phyloP scores from a whole-genome alignment of 2,888 invertebrate genomes.

The Ceramica pisi region DNA sequence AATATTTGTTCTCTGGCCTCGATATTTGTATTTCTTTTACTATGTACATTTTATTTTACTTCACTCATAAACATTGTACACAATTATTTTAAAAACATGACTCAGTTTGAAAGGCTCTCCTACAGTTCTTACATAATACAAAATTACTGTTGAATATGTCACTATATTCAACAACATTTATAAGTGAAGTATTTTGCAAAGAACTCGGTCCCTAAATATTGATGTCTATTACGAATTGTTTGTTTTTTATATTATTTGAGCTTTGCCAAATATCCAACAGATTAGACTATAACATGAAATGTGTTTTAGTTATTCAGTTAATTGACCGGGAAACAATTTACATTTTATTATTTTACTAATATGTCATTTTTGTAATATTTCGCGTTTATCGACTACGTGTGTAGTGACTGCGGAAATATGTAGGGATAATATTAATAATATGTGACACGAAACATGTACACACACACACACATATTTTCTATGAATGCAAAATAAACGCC shows the following conservation, averaged over 20 bases:
- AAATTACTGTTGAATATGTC: constrained; percentile 56
- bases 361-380: constrained; percentile 20
- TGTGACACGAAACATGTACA: constrained; percentile 15
- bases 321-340: constrained; percentile 45
- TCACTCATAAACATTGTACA: constrained; percentile 59
- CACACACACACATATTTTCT: constrained; percentile 9
- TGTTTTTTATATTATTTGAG: constrained; percentile 39
- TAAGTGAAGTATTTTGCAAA: constrained; percentile 55
- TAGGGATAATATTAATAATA: constrained; percentile 3
- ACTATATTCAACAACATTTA: constrained; percentile 52
- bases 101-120: constrained; percentile 40
- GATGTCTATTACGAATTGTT: constrained; percentile 43
- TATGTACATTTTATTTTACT: constrained; percentile 69
- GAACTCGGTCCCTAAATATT: constrained; percentile 66
- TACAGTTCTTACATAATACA: constrained; percentile 53
- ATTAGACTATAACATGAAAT: constrained; percentile 34
- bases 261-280: constrained; percentile 43
- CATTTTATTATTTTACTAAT: constrained; percentile 22
- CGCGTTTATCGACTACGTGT: constrained; percentile 28
- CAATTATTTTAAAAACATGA: constrained; percentile 51
- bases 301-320: constrained; percentile 35
- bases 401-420: constrained; percentile 30
- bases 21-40: constrained; percentile 57
- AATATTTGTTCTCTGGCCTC: constrained; percentile 65
- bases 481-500: constrained; percentile 42